Base-by-base conservation (phyloP, 1,140 invertebrate genomes). In the Drosophila repleta region DNA sequence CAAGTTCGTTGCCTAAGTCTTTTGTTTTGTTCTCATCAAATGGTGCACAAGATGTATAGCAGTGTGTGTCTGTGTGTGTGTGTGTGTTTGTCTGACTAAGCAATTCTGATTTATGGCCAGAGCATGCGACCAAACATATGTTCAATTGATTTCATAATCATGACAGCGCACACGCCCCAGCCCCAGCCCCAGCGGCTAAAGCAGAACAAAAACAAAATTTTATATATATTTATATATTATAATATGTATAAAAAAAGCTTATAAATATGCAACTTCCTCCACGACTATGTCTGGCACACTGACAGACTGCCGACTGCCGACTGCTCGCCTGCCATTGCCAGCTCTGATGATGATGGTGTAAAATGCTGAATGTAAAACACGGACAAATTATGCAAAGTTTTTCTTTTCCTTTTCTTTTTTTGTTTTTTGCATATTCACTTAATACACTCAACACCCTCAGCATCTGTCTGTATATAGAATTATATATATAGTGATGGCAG, bases 181-280 rank as follows among this genome's bases (percentile, higher is more conserved):
- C 51, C n/a, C n/a, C n/a, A n/a, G n/a, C n/a, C n/a, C n/a, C 71
- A 26, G 49, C 37, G 74, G 76, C 32, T 35, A 10, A 35, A 35
- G 17, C 13, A 10, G 46, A 24, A 15, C n/a, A 17, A 43, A 43
- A 43, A 17, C 39, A 17, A 43, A 43, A 17, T 43, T 15, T 4
- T 41, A 13, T 48, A 2, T 32, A 46, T 24, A 45, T 29, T 11
- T 20, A 63, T 39, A 37, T 24, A 58, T 26, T n/a, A 18, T 35
- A 35, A 53, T 60, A 62, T 63, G 4, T 53, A 49, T 26, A 52
- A 39, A 71, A 60, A 58, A 21, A 49, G 48, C 74, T 85, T 87
- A 87, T 79, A 88, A 87, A 87, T 88, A 88, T 87, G 82, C 83
- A 88, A 88, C 83, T 87, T 88, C 83, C 83, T 87, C 75, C 74